A percentile compares a stretch with the other conserved stretches of the same genome.
Evolutionary conservation across 2,797 vertebrate genomes (phyloP).

Genomic region (Alosa sapidissima): DNA sequence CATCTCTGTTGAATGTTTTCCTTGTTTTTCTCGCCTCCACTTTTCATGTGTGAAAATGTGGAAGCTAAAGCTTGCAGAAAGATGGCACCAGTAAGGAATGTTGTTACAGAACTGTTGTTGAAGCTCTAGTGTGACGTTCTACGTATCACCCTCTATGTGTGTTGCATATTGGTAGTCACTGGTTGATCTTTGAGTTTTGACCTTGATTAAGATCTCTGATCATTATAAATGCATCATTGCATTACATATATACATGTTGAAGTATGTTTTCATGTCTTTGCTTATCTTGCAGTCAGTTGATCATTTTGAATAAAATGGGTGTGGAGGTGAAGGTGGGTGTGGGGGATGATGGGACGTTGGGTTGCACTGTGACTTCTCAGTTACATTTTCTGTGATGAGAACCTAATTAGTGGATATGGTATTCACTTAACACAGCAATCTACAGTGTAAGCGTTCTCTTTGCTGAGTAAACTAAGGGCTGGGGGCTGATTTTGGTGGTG

Average conservation of each 20-base stretch:
- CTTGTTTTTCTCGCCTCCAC: not conserved
- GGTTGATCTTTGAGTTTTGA: not conserved
- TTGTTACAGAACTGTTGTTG: not conserved
- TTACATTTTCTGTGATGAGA: not conserved
- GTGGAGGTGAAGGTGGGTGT: not conserved
- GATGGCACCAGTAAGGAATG: not conserved
- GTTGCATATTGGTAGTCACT: not conserved
- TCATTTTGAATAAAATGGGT: not conserved
- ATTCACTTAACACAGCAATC: slow-evolving; percentile 22
- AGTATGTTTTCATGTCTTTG: not conserved
- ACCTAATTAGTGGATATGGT: not conserved
- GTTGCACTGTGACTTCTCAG: not conserved
- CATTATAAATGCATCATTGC: not conserved
- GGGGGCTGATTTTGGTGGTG: not conserved
- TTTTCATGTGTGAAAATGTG: not conserved
- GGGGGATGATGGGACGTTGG: not conserved
- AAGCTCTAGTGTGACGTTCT: not conserved
- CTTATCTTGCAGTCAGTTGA: not conserved
- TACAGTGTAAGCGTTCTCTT: not conserved
- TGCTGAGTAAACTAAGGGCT: not conserved
- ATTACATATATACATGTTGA: no score
- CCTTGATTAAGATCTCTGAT: not conserved
- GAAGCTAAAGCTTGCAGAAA: not conserved
- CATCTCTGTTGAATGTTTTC: not conserved
- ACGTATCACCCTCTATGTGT: not conserved